phyloP scores from a whole-genome alignment of 2,888 invertebrate species.

The Baccha elongata region DNA sequence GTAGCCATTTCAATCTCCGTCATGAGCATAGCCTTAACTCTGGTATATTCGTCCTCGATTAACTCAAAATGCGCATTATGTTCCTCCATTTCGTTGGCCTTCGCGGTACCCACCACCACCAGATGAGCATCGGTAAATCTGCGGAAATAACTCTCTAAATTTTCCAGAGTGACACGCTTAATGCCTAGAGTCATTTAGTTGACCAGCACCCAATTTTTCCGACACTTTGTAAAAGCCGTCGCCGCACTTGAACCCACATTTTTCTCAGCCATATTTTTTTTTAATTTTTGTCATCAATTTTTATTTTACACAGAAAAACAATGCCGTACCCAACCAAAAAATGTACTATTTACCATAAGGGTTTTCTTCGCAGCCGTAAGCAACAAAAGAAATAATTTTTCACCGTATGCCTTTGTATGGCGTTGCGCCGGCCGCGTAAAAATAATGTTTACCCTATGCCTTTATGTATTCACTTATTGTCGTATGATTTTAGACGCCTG shows the following conservation, averaged over 20 bases:
- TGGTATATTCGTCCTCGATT: constrained; percentile 21
- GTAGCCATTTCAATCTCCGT: constrained; percentile 1
- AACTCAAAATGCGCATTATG: constrained; percentile 17
- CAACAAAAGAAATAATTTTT: background rate
- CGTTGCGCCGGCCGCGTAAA: background rate
- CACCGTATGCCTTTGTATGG: background rate
- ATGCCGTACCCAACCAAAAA: background rate
- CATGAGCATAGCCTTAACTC: constrained; percentile 20
- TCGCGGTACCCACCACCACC: constrained; percentile 1
- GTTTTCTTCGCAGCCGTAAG: background rate
- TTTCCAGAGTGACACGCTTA: constrained; percentile 28
- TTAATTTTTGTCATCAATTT: background rate
- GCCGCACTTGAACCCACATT: constrained; percentile 15
- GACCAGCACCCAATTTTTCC: constrained; percentile 8
- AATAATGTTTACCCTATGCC: background rate
- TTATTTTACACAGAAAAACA: background rate
- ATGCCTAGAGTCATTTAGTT: constrained; percentile 7
- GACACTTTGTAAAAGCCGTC: constrained; percentile 4
- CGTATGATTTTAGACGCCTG: too few species aligned
- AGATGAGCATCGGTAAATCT: constrained; percentile 36
- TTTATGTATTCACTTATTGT: too few species aligned
- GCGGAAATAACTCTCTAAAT: constrained; percentile 20
- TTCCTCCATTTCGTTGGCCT: constrained; percentile 11
- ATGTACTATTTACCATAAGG: background rate
- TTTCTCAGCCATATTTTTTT: constrained; percentile 19